These are phyloP conservation scores for Embiotoca jacksoni DNA, from an alignment of 2,113 vertebrate genomes.

Conservation along the genomic window DNA sequence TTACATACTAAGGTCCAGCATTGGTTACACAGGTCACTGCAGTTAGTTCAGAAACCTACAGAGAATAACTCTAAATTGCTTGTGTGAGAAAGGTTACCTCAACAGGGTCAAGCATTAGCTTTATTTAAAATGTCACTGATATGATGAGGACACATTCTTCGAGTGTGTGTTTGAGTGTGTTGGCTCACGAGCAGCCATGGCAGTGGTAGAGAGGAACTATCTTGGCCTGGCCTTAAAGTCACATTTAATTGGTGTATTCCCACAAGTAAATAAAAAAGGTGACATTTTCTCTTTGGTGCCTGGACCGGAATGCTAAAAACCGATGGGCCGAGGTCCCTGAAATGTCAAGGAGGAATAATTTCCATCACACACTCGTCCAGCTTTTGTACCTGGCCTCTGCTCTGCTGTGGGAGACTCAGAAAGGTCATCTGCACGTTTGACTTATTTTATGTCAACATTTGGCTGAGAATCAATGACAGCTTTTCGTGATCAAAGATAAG, in stretches of 20 bases:
- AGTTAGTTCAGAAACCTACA: constrained; percentile 64
- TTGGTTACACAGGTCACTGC: constrained; percentile 47
- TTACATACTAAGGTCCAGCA: constrained; percentile 15
- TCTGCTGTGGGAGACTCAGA: constrained; percentile 67
- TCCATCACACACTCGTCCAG: constrained; percentile 70
- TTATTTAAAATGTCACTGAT: constrained; percentile 81
- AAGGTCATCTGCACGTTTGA: constrained; percentile 82
- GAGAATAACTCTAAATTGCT: constrained; percentile 71
- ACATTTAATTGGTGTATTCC: constrained; percentile 85
- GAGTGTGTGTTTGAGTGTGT: constrained; percentile 17
- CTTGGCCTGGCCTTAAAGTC: constrained; percentile 79
- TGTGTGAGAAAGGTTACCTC: constrained; percentile 72
- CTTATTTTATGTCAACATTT: constrained; percentile 85
- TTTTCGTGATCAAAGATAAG: constrained; percentile 82
- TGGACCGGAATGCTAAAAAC: constrained; percentile 82
- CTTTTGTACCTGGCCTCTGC: constrained; percentile 65
- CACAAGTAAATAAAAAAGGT: constrained; percentile 85
- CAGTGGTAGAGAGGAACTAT: constrained; percentile 60
- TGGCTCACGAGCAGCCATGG: constrained; percentile 52
- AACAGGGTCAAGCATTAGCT: constrained; percentile 79
- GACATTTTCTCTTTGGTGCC: constrained; percentile 82
- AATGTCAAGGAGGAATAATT: constrained; percentile 87
- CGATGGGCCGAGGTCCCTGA: constrained; percentile 66
- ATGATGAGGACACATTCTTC: constrained; percentile 62
- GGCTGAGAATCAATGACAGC: constrained; percentile 76